Base-by-base conservation (phyloP, 2,888 invertebrate species). In the Coleophora deauratella region DNA sequence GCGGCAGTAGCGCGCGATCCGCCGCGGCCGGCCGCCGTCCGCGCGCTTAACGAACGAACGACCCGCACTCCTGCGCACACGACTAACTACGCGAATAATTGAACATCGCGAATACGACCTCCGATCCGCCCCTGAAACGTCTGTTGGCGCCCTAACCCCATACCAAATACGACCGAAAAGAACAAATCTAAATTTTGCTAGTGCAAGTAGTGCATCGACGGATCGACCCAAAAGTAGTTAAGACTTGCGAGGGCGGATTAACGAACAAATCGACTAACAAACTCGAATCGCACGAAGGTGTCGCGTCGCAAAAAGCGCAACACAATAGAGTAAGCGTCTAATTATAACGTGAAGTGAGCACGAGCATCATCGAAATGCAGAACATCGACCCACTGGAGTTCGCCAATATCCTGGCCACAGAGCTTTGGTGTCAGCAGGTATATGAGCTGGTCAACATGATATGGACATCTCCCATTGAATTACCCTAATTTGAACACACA, bases 381-480 rank as follows among this genome's bases (percentile, higher is more conserved):
- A 80, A 80, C 72, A 91, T 93, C 88, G 93, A 94, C 87, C 91
- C 93, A 72, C 90, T 91, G 87, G 94, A 94, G 88, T 92, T 94
- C 74, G 93, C 93, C 63, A 93, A 91, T 85, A 92, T 93, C 82
- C 89, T 94, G 68, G 93, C 93, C 69, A 93, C 91, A 74, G 94
- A 94, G 89, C 87, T 91, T 73, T 91, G 93, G 88, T 92, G 92
- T 87, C 93, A 93, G 82, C 93, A 94, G 91, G 92, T 92, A 91
- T 27, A 7, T 8, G 11, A 31, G 11, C 10, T 21, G 21, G 21
- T 21, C 21, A 21, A 21, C 3, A 21, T 21, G 3, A 3, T 4
- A 21, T 21, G 21, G 3, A 21, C 3, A 21, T 21, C 21, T 21
- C 21, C 21, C 3, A 3, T 21, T 6, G 6, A 21, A n/a, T n/a